Conservation (phyloP, 1,140 invertebrate species). For the Globodera ellingtonae region DNA sequence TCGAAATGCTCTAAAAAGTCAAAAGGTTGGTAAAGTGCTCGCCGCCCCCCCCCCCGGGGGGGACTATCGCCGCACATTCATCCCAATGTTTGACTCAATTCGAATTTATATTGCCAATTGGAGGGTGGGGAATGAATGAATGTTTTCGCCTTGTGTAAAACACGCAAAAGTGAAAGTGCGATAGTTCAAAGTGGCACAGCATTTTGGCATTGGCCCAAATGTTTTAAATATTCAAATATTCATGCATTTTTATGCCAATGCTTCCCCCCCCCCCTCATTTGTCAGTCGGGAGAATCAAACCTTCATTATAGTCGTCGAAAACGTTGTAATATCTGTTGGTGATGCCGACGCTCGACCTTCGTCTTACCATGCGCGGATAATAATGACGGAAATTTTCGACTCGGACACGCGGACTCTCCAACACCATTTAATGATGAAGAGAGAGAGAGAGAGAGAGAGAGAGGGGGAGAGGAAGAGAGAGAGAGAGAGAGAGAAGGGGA, state of each 20-base stretch:
- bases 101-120: no score
- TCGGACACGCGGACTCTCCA: constrained; percentile 37
- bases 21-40: no score
- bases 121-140: no score
- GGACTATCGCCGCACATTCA: no score
- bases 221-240: background rate
- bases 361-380: constrained; percentile 21
- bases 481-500: background rate
- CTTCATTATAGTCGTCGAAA: constrained; percentile 47
- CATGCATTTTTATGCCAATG: background rate
- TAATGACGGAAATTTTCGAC: constrained; percentile 52
- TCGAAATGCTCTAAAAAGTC: no score
- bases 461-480: no score
- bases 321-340: constrained; percentile 51
- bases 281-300: background rate
- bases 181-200: background rate
- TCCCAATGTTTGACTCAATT: no score
- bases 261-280: background rate
- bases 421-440: constrained; percentile 19
- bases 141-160: background rate
- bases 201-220: background rate
- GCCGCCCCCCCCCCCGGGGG: no score
- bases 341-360: constrained; percentile 11
- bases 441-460: background rate
- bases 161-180: background rate